Evolutionary conservation across 2,113 vertebrate species (phyloP).

Genomic region (Toxotes jaculatrix): DNA sequence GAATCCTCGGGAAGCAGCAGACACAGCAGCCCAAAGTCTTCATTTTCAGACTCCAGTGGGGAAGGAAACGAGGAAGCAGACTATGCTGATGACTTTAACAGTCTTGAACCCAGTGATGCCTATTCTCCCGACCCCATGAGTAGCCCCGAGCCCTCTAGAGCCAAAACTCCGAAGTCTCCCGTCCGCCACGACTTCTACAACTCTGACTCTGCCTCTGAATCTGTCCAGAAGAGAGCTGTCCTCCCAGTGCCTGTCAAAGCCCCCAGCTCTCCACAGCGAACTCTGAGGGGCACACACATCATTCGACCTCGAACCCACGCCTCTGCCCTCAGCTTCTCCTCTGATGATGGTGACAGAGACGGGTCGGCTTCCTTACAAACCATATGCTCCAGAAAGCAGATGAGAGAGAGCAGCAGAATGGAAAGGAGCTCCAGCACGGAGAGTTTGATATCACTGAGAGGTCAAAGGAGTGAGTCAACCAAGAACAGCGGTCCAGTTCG

Average conservation of each 20-base stretch:
- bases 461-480: constrained; percentile 44
- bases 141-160: constrained; percentile 73
- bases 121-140: constrained; percentile 68
- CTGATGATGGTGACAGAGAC: constrained; percentile 63
- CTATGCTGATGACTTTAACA: constrained; percentile 88
- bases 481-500: constrained; percentile 68
- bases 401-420: constrained; percentile 8
- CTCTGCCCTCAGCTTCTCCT: constrained; percentile 70
- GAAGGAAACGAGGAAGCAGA: constrained; percentile 77
- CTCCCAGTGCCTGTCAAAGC: constrained; percentile 83
- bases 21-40: constrained; percentile 66
- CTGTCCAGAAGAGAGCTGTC: constrained; percentile 56
- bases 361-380: constrained; percentile 38
- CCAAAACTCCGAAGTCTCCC: constrained; percentile 55
- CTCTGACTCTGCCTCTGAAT: constrained; percentile 67
- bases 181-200: constrained; percentile 15
- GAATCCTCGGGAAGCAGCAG: constrained; percentile 45
- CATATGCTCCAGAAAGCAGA: constrained; percentile 28
- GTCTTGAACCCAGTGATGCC: constrained; percentile 75
- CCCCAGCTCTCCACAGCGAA: constrained; percentile 81
- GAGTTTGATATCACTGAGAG: constrained; percentile 44
- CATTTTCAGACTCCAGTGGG: constrained; percentile 79
- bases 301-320: constrained; percentile 68
- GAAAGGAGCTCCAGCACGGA: constrained; percentile 35
- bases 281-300: constrained; percentile 73